Base-by-base conservation (phyloP, 1,140 invertebrate genomes). In the Drosophila yakuba region DNA sequence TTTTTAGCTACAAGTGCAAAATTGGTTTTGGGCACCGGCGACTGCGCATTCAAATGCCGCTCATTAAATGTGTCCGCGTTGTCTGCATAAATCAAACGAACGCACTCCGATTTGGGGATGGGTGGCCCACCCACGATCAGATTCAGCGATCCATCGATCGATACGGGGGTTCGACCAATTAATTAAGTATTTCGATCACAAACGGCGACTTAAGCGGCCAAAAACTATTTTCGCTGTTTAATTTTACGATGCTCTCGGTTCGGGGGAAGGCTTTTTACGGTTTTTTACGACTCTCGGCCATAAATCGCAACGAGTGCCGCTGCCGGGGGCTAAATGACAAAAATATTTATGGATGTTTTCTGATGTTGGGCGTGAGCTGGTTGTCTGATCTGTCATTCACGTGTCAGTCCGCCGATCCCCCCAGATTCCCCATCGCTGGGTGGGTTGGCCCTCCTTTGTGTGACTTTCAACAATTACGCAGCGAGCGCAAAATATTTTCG, bases 311-410 rank as follows among this genome's bases (percentile, higher is more conserved):
- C 58, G 41, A 61, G 63, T 67, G 56, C 72, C 39, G 17, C 59
- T 54, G 47, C 60, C 55, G 36, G 60, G 47, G 52, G 62, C 59
- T 74, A 86, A 68, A 88, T 75, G 83, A 88, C 84, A 83, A 88
- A 88, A 89, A 88, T 88, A 88, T 88, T 88, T 88, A 88, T 89
- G 80, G 83, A 88, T 83, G 79, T 79, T 79, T 83, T 76, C 60
- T 69, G 57, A 74, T 81, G 74, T 58, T 81, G 82, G 66, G 57
- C 82, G 82, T 88, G 84, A 83, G 71, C 43, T 79, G 83, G 52
- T 69, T 88, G 47, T 75, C 50, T 73, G 81, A 89, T 89, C 82
- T 75, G 41, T 74, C 78, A 86, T 56, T 71, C 74, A 74, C 57
- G 44, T 71, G 57, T 60, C 74, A 39, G 14, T 20, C 39, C 66